These are phyloP conservation scores for Siniperca chuatsi DNA, from an alignment of 2,113 vertebrate genomes.

Conservation along the genomic window DNA sequence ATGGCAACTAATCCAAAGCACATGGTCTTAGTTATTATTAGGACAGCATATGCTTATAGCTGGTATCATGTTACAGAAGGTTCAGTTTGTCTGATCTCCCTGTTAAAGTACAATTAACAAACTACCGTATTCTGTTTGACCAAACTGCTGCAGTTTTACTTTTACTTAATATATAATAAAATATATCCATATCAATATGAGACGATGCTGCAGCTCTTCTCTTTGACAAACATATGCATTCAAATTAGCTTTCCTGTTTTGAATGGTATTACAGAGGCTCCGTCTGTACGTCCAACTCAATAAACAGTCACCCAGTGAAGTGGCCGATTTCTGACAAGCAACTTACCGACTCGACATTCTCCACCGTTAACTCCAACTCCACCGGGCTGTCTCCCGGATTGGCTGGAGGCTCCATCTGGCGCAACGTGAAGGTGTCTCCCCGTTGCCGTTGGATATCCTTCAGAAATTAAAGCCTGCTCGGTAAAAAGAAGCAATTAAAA, in stretches of 20 bases:
- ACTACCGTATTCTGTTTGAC: neutral
- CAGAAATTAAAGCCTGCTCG: constrained; percentile 6
- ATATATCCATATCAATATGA: neutral
- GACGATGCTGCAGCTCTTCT: constrained; percentile 14
- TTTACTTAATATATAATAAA: neutral
- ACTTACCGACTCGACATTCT: constrained; percentile 92
- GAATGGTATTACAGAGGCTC: neutral
- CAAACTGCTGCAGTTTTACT: neutral
- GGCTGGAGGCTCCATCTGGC: constrained; percentile 63
- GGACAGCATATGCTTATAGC: constrained; percentile 76
- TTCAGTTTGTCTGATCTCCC: constrained; percentile 31
- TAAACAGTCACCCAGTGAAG: neutral
- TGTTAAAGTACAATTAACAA: constrained; percentile 17
- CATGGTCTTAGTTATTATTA: constrained; percentile 79
- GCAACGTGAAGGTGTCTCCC: neutral
- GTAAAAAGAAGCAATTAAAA: neutral
- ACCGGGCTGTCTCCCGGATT: constrained; percentile 68
- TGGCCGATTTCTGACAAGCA: neutral
- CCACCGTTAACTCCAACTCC: constrained; percentile 88
- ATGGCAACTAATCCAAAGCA: constrained; percentile 74
- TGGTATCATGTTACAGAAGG: constrained; percentile 74
- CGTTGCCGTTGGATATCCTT: constrained; percentile 11
- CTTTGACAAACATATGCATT: neutral
- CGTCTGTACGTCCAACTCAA: neutral
- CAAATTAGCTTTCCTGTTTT: neutral